Evolutionary conservation across 2,888 invertebrate species (phyloP).

Genomic region (Cactoblastis cactorum): DNA sequence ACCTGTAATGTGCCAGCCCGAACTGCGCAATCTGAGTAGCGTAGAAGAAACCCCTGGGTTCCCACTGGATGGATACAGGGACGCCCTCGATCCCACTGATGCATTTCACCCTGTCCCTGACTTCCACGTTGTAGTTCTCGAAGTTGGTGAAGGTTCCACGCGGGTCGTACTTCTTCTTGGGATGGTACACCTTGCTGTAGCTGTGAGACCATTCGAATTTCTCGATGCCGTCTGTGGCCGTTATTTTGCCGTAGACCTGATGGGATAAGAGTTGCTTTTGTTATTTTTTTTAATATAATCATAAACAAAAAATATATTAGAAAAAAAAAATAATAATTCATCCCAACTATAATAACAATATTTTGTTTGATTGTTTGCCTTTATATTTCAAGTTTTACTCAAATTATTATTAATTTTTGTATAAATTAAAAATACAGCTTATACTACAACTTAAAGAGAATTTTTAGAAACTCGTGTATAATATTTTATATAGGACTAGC

Average conservation of each 20-base stretch:
- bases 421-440: no score
- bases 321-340: neutral
- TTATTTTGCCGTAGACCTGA: conserved; percentile 91
- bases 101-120: conserved; percentile 96
- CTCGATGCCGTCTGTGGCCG: conserved; percentile 84
- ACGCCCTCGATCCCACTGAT: conserved; percentile 96
- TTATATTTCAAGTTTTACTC: no score
- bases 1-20: conserved; percentile 93
- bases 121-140: conserved; percentile 98
- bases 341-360: no score
- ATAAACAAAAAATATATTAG: neutral
- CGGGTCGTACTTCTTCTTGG: conserved; percentile 93
- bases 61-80: conserved; percentile 98
- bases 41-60: conserved; percentile 96
- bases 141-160: conserved; percentile 97
- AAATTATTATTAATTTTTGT: no score
- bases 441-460: no score
- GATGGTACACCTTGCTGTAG: conserved; percentile 93
- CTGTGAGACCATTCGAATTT: conserved; percentile 97
- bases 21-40: conserved; percentile 99
- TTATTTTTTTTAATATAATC: no score
- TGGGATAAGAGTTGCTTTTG: neutral
- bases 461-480: no score
- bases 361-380: no score
- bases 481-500: no score